These are phyloP conservation scores for Phylloscopus trochilus DNA, from an alignment of 2,113 vertebrate species.

Conservation along the genomic window DNA sequence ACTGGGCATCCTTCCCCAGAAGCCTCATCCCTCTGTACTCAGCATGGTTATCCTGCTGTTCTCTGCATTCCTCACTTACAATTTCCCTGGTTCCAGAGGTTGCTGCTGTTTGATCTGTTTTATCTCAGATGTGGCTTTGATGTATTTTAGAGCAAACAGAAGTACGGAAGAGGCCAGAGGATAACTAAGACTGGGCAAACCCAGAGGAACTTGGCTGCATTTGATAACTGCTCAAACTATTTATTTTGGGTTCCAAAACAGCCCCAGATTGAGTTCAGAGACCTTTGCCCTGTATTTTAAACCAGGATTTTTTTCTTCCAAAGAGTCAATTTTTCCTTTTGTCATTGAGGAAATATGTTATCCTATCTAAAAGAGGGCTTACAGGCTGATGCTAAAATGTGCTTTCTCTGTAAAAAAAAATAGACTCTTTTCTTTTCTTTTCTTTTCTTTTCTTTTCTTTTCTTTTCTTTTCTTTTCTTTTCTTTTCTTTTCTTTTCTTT, in stretches of 20 bases:
- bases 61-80: background rate
- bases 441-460: background rate
- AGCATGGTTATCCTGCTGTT: background rate
- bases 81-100: background rate
- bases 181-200: background rate
- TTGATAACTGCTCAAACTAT: constrained; percentile 21
- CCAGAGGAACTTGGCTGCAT: background rate
- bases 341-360: background rate
- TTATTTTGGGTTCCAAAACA: constrained; percentile 16
- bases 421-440: background rate
- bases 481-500: too few species aligned
- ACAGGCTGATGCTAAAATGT: background rate
- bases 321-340: constrained; percentile 1
- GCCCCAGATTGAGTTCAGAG: background rate
- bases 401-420: background rate
- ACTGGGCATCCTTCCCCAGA: background rate
- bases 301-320: background rate
- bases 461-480: too few species aligned
- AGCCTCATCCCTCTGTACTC: background rate
- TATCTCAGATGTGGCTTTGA: constrained; percentile 15
- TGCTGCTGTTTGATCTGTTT: constrained; percentile 13
- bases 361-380: background rate
- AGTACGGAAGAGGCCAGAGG: background rate
- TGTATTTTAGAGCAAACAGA: constrained; percentile 48
- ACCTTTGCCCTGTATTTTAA: constrained; percentile 20